These are phyloP conservation scores for Tipula vernalis DNA, from an alignment of 2,888 invertebrate genomes.

Conservation along the genomic window DNA sequence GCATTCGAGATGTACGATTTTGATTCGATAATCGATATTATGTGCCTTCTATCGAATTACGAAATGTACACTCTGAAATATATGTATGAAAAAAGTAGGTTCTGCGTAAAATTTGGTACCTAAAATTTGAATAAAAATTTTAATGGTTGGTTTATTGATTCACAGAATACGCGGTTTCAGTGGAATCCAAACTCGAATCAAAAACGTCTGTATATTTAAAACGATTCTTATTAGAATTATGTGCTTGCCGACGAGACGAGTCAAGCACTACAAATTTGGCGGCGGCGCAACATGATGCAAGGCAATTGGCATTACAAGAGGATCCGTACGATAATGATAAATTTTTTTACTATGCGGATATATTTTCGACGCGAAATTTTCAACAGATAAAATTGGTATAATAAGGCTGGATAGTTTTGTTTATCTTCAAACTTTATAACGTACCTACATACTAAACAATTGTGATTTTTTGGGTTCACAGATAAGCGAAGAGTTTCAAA, in stretches of 20 bases:
- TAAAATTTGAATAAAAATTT: background rate
- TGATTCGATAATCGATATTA: background rate
- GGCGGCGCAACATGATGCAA: slow-evolving; percentile 68
- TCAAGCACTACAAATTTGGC: slow-evolving; percentile 56
- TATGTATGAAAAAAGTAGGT: background rate
- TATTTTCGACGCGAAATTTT: slow-evolving; percentile 47
- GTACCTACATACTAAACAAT: background rate
- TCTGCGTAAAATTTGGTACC: background rate
- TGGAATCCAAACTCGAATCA: slow-evolving; percentile 70
- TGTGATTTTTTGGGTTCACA: background rate
- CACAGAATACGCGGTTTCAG: slow-evolving; percentile 60
- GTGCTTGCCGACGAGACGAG: slow-evolving; percentile 59
- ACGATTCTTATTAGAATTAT: slow-evolving; percentile 73
- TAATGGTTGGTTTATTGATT: background rate
- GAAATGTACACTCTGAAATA: background rate
- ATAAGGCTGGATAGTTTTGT: background rate
- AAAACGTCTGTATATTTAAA: slow-evolving; percentile 93
- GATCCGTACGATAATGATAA: background rate
- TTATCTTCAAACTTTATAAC: background rate
- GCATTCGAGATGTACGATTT: background rate
- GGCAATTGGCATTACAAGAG: slow-evolving; percentile 40
- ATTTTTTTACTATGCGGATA: background rate
- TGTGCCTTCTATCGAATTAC: background rate
- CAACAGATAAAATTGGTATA: slow-evolving; percentile 41
- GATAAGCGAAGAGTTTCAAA: slow-evolving; percentile 26